These are phyloP conservation scores for Ceuthmochares aereus DNA, from an alignment of 2,113 vertebrate genomes.

Conservation along the genomic window DNA sequence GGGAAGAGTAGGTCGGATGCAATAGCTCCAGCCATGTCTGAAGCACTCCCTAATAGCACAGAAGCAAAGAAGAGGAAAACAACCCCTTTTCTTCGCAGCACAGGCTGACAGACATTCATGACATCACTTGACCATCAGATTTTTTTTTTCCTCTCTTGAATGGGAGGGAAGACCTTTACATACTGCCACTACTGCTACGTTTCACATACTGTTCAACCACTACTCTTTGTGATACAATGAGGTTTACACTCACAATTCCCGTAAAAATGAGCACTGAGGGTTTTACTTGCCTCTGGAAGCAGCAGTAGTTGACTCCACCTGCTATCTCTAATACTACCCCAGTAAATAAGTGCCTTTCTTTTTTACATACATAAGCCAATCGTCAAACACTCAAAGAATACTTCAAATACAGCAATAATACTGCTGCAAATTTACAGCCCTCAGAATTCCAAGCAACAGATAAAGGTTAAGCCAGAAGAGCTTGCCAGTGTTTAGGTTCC, in stretches of 20 bases:
- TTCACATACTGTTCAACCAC: not conserved
- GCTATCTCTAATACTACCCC: not conserved
- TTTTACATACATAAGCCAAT: not conserved
- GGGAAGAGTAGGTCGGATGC: not conserved
- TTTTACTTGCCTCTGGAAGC: not conserved
- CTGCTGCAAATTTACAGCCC: constrained; percentile 3
- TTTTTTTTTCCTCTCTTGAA: too few species aligned
- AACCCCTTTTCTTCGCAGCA: too few species aligned
- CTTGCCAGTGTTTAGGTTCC: constrained; percentile 44
- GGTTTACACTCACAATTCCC: not conserved
- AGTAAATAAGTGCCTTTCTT: not conserved
- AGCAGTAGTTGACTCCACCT: not conserved
- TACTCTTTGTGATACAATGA: not conserved
- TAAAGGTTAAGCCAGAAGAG: constrained; percentile 67
- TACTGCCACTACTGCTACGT: not conserved
- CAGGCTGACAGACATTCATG: too few species aligned
- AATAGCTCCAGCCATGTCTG: not conserved
- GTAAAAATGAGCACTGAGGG: not conserved
- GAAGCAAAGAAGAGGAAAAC: not conserved
- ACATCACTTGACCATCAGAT: too few species aligned
- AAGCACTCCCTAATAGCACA: not conserved
- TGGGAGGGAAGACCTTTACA: not conserved
- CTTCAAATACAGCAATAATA: constrained; percentile 4
- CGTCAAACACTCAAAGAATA: constrained; percentile 17
- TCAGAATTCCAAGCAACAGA: constrained; percentile 51